Evolutionary conservation across 2,797 vertebrate species (phyloP).

Genomic region (Trachurus trachurus): DNA sequence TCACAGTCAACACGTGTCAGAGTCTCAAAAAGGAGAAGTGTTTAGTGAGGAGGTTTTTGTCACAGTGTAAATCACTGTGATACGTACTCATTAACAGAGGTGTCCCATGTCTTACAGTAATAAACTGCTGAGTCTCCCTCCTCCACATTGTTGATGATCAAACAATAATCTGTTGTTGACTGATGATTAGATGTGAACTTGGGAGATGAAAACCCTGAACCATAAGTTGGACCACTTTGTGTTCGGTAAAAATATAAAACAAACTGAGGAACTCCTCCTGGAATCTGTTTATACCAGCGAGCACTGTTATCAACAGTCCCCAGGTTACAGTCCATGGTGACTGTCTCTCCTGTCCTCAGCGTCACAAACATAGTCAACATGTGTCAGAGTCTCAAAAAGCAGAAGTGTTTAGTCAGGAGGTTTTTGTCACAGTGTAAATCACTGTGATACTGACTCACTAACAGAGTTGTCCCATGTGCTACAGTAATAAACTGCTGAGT

Average conservation of each 20-base stretch:
- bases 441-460: constrained; percentile 14
- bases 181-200: constrained; percentile 44
- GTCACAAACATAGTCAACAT: too few relatives aligned
- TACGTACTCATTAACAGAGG: accelerated
- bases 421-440: constrained; percentile 69
- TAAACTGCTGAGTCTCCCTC: constrained; percentile 63
- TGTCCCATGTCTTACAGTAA: constrained; percentile 39
- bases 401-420: constrained; percentile 46
- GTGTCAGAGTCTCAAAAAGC: constrained; percentile 12
- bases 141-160: constrained; percentile 61
- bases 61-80: constrained; percentile 65
- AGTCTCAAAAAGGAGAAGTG: too few relatives aligned
- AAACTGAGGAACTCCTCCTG: constrained; percentile 42
- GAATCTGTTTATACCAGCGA: constrained; percentile 44
- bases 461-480: neutral
- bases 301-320: too few relatives aligned
- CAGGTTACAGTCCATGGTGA: too few relatives aligned
- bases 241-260: too few relatives aligned
- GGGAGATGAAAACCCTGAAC: constrained; percentile 58
- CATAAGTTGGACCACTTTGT: neutral
- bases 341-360: too few relatives aligned
- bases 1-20: neutral
- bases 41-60: constrained; percentile 56
- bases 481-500: constrained; percentile 68
- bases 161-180: constrained; percentile 40